These are phyloP conservation scores for Siphlonurus alternatus DNA, from an alignment of 2,888 invertebrate species.

Conservation along the genomic window DNA sequence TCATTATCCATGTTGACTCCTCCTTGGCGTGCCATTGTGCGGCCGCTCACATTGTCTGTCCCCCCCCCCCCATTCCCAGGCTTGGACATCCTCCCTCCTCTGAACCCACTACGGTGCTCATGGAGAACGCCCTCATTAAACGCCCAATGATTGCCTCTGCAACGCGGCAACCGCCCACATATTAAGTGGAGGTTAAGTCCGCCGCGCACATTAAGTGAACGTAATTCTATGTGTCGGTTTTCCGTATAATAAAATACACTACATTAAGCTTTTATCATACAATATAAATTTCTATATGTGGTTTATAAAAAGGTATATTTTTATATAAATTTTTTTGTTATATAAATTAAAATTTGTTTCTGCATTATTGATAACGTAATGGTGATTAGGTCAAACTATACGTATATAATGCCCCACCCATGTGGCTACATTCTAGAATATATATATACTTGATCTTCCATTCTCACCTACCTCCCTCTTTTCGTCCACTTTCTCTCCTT, in stretches of 20 bases:
- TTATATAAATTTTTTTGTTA: background rate
- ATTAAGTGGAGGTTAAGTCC: too few species aligned
- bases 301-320: background rate
- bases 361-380: background rate
- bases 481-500: background rate
- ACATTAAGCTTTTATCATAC: background rate
- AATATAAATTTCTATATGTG: background rate
- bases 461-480: background rate
- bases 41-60: background rate
- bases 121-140: background rate
- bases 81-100: background rate
- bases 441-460: background rate
- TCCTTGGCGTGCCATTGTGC: background rate
- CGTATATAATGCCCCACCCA: background rate
- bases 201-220: background rate
- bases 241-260: too few species aligned
- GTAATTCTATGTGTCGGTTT: background rate
- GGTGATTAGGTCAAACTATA: background rate
- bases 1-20: background rate
- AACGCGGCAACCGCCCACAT: background rate
- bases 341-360: background rate
- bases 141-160: background rate
- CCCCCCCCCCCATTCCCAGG: background rate
- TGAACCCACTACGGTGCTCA: background rate
- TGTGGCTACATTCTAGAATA: background rate